Percentiles rank a stretch among this genome's conserved stretches.
These are phyloP conservation scores for Geophilus truncorum DNA, from an alignment of 2,888 invertebrate genomes.

Conservation along the genomic window DNA sequence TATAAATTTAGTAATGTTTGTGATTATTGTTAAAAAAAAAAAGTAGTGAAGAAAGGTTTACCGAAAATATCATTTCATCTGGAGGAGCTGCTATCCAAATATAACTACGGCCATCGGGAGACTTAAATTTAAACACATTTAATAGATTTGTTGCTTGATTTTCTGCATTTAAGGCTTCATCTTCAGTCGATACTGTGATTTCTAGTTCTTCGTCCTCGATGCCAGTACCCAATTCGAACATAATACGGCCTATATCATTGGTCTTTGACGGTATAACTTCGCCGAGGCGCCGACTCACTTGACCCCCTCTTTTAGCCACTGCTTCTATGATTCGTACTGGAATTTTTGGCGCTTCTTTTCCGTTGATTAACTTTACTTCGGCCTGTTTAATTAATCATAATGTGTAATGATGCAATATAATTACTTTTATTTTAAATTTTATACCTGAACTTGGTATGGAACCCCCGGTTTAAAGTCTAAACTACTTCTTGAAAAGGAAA, in stretches of 20 bases:
- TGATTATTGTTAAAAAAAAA: too few relatives aligned
- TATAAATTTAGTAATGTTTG: neutral
- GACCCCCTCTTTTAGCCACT: neutral
- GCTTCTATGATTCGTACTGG: neutral
- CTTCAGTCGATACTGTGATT: conserved; percentile 6
- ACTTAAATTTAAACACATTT: neutral
- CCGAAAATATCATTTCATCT: neutral
- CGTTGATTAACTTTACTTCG: neutral
- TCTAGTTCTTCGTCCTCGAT: neutral
- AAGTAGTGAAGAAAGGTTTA: too few relatives aligned
- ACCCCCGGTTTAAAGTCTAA: conserved; percentile 14
- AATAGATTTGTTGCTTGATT: neutral
- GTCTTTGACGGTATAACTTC: neutral
- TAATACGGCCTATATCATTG: neutral
- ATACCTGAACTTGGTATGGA: conserved; percentile 29
- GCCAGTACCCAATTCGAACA: conserved; percentile 13
- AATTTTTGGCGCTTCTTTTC: neutral
- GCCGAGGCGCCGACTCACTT: neutral
- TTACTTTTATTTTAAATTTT: neutral
- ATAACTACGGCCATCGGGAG: neutral
- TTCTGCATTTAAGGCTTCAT: neutral
- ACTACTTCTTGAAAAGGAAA: neutral
- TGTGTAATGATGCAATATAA: neutral
- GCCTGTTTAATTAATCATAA: neutral
- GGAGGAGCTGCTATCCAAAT: conserved; percentile 12